phyloP scores from a whole-genome alignment of 2,797 vertebrate genomes.

The Steatocranus sp. region DNA sequence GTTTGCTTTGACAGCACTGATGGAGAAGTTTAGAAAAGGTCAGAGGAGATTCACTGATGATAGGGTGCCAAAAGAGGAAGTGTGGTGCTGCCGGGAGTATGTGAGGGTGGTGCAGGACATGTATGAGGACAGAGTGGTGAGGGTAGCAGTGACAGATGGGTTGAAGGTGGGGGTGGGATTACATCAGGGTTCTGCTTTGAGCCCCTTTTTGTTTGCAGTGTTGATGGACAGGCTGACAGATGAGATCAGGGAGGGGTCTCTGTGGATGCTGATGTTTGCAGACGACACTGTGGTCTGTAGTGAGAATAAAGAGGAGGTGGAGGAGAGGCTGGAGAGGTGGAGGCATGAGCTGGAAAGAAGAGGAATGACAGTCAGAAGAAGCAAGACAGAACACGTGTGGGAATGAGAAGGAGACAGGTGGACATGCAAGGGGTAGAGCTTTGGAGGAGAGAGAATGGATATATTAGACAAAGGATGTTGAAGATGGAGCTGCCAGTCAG shows the following conservation, averaged over 20 bases:
- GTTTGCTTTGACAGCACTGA: not conserved
- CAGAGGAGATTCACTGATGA: not conserved
- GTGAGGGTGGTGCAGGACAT: not conserved
- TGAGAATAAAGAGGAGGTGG: not conserved
- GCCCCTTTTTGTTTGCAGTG: not conserved
- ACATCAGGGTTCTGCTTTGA: not conserved
- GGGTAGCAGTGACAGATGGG: not conserved
- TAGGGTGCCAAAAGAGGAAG: not conserved
- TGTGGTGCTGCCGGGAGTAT: not conserved
- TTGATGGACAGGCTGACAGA: not conserved
- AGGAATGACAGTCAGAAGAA: not conserved
- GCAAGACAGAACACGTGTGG: not conserved
- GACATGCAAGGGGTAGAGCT: not conserved
- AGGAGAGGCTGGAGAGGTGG: not conserved
- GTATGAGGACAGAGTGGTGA: not conserved
- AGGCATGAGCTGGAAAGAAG: not conserved
- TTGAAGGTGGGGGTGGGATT: not conserved
- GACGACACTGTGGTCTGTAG: not conserved
- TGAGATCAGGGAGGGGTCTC: not conserved
- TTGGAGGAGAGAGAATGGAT: not conserved
- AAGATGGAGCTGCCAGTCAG: not conserved
- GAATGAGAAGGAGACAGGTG: not conserved
- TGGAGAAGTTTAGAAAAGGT: not conserved
- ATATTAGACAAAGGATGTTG: not conserved
- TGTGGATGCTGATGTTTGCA: not conserved